Evolutionary conservation across 2,797 vertebrate genomes (phyloP).

Genomic region (Lepilemur ruficaudatus): DNA sequence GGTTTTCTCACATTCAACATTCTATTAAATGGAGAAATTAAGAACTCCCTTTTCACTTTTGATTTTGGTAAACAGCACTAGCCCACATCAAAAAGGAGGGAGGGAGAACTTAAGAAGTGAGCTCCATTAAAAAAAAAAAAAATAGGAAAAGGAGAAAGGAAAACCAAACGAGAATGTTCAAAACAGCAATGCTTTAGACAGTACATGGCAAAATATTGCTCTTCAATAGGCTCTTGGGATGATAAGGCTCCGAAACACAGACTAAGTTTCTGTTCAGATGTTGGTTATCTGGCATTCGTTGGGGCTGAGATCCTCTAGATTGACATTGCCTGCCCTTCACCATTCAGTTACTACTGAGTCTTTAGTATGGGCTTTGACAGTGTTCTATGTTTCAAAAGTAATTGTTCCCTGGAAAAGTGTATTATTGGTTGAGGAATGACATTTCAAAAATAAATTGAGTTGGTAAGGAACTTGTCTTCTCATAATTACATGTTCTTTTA

Average conservation of each 20-base stretch:
- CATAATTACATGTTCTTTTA: background rate
- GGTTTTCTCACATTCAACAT: background rate
- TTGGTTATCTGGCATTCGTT: background rate
- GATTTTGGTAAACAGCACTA: background rate
- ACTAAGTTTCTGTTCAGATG: background rate
- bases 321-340: background rate
- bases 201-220: background rate
- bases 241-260: background rate
- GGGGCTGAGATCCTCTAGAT: background rate
- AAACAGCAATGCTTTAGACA: background rate
- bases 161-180: background rate
- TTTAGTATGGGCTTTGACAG: background rate
- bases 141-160: no score
- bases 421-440: background rate
- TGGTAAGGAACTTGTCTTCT: background rate
- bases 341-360: background rate
- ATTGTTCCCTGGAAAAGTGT: background rate
- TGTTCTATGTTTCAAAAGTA: no score
- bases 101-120: background rate
- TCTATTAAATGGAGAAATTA: background rate
- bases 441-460: background rate
- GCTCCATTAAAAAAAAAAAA: no score
- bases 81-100: background rate
- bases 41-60: background rate
- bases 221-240: background rate